phyloP scores from a whole-genome alignment of 2,113 vertebrate species.

The Cheirogaleus medius region DNA sequence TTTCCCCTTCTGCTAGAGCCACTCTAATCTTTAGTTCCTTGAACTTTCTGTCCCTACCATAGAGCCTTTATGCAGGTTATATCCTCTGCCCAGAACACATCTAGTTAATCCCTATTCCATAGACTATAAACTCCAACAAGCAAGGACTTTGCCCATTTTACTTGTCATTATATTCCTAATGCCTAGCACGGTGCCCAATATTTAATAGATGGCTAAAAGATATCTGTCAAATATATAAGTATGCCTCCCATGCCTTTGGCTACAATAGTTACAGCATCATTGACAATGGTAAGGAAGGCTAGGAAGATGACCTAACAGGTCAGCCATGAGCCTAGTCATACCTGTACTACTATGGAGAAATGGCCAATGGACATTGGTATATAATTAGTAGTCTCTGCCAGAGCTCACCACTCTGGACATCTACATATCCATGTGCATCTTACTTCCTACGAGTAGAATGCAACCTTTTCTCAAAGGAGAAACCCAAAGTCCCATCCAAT shows the following conservation, averaged over 20 bases:
- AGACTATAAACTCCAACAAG: neutral
- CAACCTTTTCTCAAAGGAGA: neutral
- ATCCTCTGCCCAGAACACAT: neutral
- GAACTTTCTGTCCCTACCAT: neutral
- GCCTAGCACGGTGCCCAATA: neutral
- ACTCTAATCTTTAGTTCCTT: neutral
- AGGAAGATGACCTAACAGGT: neutral
- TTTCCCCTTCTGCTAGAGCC: neutral
- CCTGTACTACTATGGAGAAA: neutral
- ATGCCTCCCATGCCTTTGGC: neutral
- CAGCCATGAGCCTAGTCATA: accelerated
- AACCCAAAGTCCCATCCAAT: neutral
- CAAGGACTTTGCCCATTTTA: neutral
- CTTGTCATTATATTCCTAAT: neutral
- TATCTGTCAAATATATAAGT: neutral
- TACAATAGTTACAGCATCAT: neutral
- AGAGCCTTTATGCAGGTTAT: neutral
- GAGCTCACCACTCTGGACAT: neutral
- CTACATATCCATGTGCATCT: neutral
- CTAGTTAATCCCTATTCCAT: neutral
- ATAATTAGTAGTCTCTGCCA: neutral
- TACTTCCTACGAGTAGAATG: neutral
- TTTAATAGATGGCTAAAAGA: neutral
- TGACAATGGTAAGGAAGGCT: neutral
- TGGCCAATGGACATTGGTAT: no score